Conservation (phyloP, 2,888 invertebrate genomes). For the Parnassius glacialis region DNA sequence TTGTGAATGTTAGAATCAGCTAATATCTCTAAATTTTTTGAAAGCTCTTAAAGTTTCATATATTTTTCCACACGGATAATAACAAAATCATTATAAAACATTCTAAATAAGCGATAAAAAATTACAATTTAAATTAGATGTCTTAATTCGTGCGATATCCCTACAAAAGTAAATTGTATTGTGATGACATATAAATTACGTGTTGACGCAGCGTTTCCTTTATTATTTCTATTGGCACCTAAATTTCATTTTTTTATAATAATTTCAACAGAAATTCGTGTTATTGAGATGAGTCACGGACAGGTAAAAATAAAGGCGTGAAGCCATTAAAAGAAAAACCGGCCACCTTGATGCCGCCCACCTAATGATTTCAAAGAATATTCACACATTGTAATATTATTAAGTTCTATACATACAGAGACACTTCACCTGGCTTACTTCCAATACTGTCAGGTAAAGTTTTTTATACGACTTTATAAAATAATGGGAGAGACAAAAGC, state of each 20-base stretch:
- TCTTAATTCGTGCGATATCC: no score
- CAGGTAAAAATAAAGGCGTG: constrained; percentile 19
- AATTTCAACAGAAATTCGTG: not conserved
- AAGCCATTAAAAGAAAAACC: constrained; percentile 16
- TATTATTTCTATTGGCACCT: not conserved
- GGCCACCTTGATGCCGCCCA: constrained; percentile 19
- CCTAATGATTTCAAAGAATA: constrained; percentile 21
- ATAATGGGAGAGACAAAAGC: not conserved
- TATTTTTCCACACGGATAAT: no score
- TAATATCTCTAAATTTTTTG: no score
- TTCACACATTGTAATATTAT: constrained; percentile 9
- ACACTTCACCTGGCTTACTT: constrained; percentile 14
- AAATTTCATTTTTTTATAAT: not conserved
- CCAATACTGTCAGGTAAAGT: constrained; percentile 14
- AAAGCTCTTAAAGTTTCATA: no score
- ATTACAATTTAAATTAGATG: no score
- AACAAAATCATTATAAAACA: no score
- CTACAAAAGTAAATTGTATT: no score
- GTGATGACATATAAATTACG: no score
- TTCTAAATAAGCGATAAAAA: no score
- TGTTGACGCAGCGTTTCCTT: no score
- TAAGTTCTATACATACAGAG: not conserved
- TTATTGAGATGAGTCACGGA: constrained; percentile 8
- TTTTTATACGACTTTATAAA: not conserved
- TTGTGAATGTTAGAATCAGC: no score